Percentiles rank a stretch among this genome's conserved stretches.
These are phyloP conservation scores for Bothrops alternatus DNA, from an alignment of 2,797 vertebrate species.

Conservation along the genomic window DNA sequence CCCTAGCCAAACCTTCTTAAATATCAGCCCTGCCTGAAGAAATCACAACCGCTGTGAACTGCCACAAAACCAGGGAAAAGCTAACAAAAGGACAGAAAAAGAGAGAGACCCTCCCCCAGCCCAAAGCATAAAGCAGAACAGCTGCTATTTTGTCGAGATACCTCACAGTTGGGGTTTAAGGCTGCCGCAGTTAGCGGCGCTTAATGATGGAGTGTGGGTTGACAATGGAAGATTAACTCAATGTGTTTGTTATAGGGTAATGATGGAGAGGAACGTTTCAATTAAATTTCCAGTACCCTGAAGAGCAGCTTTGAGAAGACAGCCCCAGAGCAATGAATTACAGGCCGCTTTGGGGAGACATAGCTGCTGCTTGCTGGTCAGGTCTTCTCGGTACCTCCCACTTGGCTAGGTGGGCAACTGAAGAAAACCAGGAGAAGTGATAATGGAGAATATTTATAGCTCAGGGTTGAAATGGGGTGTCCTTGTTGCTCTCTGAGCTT, in stretches of 20 bases:
- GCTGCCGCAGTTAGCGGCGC: conserved; percentile 44
- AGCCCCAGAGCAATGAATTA: conserved; percentile 12
- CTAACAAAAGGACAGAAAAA: not conserved
- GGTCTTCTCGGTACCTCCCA: not conserved
- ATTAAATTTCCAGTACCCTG: conserved; percentile 10
- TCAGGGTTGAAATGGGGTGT: not conserved
- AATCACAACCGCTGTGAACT: conserved; percentile 38
- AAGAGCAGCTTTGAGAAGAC: conserved; percentile 7
- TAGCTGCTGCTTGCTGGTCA: not conserved
- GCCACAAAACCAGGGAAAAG: conserved; percentile 43
- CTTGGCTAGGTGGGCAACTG: not conserved
- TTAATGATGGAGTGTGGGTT: conserved; percentile 36
- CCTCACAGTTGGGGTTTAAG: not conserved
- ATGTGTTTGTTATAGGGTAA: conserved; percentile 55
- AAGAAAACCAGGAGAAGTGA: not conserved
- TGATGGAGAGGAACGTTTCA: conserved; percentile 34
- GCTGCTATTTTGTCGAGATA: conserved; percentile 39
- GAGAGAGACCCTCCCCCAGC: not conserved
- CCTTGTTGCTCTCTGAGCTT: not conserved
- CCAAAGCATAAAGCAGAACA: conserved; percentile 40
- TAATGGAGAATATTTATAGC: not conserved
- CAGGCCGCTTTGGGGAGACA: not conserved
- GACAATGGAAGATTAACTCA: conserved; percentile 53
- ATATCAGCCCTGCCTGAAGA: not conserved
- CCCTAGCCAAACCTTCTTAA: not conserved